Evolutionary conservation across 2,888 invertebrate species (phyloP).

Genomic region (Agriotes lineatus): DNA sequence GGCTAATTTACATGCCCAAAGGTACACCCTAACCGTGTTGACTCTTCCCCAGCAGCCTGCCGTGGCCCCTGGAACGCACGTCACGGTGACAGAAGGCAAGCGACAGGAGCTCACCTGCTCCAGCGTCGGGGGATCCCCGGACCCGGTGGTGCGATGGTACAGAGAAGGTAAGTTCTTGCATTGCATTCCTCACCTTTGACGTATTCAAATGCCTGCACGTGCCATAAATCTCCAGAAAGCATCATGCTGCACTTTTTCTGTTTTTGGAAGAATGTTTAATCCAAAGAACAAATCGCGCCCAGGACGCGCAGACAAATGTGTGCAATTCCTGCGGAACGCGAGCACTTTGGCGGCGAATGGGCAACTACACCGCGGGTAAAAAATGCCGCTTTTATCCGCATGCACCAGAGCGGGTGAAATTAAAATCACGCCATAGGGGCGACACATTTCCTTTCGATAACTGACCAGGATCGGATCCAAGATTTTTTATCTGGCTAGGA

Average conservation of each 20-base stretch:
- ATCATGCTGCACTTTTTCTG: slow-evolving; percentile 1
- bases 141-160: slow-evolving; percentile 89
- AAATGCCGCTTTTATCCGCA: slow-evolving; percentile 33
- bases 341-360: slow-evolving; percentile 19
- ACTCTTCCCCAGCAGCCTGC: slow-evolving; percentile 86
- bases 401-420: slow-evolving; percentile 13
- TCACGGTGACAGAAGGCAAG: slow-evolving; percentile 86
- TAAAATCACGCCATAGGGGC: background rate
- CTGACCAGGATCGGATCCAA: background rate
- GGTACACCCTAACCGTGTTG: slow-evolving; percentile 86
- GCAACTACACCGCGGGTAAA: slow-evolving; percentile 26
- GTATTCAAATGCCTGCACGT: no score
- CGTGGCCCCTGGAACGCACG: slow-evolving; percentile 81
- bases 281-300: slow-evolving; percentile 21
- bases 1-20: slow-evolving; percentile 85
- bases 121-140: slow-evolving; percentile 90
- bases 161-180: slow-evolving; percentile 70
- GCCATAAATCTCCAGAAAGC: background rate
- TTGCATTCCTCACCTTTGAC: no score
- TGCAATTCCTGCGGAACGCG: slow-evolving; percentile 27
- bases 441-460: slow-evolving; percentile 5
- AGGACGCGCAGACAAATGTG: slow-evolving; percentile 28
- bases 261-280: slow-evolving; percentile 20
- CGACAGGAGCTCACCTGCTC: slow-evolving; percentile 83
- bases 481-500: no score